Evolutionary conservation across 2,113 vertebrate species (phyloP).

Genomic region (Tyrannus savana): DNA sequence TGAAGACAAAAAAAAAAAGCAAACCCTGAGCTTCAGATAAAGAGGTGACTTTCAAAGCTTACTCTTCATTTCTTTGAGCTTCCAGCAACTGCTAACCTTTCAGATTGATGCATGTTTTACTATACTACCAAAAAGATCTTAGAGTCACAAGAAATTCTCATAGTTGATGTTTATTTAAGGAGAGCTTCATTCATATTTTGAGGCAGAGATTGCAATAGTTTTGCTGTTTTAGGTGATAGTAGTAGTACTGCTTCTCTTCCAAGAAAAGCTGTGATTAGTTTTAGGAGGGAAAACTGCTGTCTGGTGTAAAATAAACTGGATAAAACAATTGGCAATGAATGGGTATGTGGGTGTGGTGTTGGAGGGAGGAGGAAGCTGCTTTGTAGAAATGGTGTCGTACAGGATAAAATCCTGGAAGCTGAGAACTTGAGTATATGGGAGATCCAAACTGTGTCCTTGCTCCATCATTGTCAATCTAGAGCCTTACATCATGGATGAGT

Average conservation of each 20-base stretch:
- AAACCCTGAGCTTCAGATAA: not conserved
- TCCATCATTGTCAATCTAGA: not conserved
- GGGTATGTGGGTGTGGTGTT: not conserved
- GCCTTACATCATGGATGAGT: not conserved
- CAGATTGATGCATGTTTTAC: not conserved
- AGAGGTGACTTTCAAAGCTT: not conserved
- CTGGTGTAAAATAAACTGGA: not conserved
- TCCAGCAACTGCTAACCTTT: slow-evolving; percentile 4
- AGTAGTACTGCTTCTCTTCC: not conserved
- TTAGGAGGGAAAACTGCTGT: not conserved
- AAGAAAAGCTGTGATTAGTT: not conserved
- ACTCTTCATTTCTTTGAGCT: not conserved
- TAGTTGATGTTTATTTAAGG: not conserved
- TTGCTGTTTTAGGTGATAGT: not conserved
- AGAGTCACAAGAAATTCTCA: not conserved
- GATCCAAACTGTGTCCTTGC: not conserved
- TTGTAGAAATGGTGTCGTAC: not conserved
- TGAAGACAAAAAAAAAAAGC: not conserved
- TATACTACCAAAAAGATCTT: not conserved
- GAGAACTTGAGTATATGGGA: rapidly evolving
- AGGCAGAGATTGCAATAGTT: not conserved
- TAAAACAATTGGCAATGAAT: not conserved
- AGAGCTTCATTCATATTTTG: not conserved
- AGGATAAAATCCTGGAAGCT: not conserved
- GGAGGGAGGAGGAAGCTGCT: not conserved